A percentile compares a stretch with the other conserved stretches of the same genome.
phyloP scores from a whole-genome alignment of 2,797 vertebrate species.

The Bradypodion ventrale region DNA sequence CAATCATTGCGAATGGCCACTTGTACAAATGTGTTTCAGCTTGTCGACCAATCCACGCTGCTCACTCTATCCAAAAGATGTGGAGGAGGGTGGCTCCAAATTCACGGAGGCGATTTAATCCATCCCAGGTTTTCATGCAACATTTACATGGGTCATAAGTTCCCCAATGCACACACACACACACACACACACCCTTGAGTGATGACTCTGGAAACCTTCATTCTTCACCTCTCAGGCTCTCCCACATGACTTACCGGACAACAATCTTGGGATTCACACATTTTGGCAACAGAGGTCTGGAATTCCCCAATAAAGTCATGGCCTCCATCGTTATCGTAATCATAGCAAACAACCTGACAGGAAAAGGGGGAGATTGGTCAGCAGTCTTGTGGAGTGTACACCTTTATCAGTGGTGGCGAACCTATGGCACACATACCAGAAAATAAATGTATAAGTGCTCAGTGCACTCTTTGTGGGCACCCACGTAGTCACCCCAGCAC shows the following conservation, averaged over 20 bases:
- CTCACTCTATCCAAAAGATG: background rate
- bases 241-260: conserved; percentile 77
- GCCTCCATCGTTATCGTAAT: conserved; percentile 95
- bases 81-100: too few species aligned
- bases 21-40: background rate
- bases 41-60: background rate
- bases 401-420: too few species aligned
- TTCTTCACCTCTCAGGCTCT: background rate
- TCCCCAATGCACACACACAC: too few species aligned
- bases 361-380: background rate
- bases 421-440: too few species aligned
- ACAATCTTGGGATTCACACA: conserved; percentile 88
- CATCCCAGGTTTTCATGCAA: too few species aligned
- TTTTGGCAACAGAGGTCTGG: conserved; percentile 87
- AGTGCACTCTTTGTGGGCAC: too few species aligned
- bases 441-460: too few species aligned
- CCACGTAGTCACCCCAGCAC: too few species aligned
- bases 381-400: too few species aligned
- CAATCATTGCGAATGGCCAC: background rate
- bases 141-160: too few species aligned
- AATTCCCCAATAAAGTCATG: conserved; percentile 98
- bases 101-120: too few species aligned
- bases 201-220: background rate
- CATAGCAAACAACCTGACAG: conserved; percentile 88
- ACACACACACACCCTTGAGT: too few species aligned